Evolutionary conservation across 2,113 vertebrate species (phyloP).

Genomic region (Rallus limicola): DNA sequence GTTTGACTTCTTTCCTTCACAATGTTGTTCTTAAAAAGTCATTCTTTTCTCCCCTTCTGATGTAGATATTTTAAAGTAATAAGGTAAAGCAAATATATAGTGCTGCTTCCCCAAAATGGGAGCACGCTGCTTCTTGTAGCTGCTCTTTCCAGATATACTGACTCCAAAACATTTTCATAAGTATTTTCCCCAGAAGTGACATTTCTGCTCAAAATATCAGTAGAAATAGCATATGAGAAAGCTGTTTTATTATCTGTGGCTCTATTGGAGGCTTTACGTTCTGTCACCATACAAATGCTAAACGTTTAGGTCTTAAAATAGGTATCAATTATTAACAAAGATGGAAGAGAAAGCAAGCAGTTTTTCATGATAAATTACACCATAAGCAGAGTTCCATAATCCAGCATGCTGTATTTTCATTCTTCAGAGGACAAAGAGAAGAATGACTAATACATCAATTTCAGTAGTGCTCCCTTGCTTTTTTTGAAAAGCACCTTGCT

Average conservation of each 20-base stretch:
- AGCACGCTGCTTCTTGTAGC: background rate
- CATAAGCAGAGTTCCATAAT: conserved; percentile 9
- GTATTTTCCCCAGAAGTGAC: background rate
- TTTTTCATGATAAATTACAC: conserved; percentile 39
- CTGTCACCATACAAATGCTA: background rate
- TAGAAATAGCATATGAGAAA: background rate
- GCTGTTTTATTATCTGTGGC: background rate
- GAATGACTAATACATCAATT: conserved; percentile 6
- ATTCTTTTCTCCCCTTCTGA: background rate
- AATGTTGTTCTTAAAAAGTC: background rate
- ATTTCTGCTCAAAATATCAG: background rate
- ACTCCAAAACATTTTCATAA: background rate
- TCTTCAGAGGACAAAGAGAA: conserved; percentile 32
- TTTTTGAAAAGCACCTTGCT: conserved; percentile 36
- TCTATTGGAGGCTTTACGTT: background rate
- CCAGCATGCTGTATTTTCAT: background rate
- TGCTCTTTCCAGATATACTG: background rate
- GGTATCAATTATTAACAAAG: conserved; percentile 41
- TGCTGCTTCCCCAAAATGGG: background rate
- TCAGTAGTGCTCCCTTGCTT: background rate
- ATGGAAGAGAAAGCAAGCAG: background rate
- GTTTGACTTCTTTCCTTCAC: background rate
- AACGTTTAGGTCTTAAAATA: background rate
- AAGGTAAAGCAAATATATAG: background rate
- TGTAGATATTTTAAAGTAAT: background rate